Percentiles rank a stretch among this genome's conserved stretches.
These are phyloP conservation scores for Simalia tracyae DNA, from an alignment of 2,797 vertebrate species.

Conservation along the genomic window DNA sequence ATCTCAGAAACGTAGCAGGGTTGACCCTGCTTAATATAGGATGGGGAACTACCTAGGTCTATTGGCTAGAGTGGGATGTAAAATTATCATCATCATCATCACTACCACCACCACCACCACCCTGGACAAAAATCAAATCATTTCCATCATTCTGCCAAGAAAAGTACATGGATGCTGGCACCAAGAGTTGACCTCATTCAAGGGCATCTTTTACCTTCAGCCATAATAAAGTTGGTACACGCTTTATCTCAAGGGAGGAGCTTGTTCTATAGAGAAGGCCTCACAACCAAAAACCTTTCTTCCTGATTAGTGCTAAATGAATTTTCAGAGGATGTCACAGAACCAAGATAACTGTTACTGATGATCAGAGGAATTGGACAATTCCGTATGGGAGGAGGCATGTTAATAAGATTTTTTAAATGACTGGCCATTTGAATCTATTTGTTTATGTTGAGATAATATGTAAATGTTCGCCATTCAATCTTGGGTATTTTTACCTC, in stretches of 20 bases:
- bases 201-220: not conserved
- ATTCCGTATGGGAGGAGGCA: not conserved
- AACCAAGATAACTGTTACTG: not conserved
- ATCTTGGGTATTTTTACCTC: not conserved
- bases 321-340: not conserved
- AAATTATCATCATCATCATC: not conserved
- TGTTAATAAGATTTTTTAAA: not conserved
- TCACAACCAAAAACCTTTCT: not conserved
- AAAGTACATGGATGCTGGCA: not conserved
- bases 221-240: not conserved
- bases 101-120: not conserved
- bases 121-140: not conserved
- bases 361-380: not conserved
- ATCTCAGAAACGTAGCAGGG: not conserved
- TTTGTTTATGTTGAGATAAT: not conserved
- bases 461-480: not conserved
- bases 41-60: not conserved
- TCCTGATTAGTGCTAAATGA: not conserved
- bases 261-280: not conserved
- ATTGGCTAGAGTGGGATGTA: not conserved
- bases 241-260: not conserved
- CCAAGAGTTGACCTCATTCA: not conserved
- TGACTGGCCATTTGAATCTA: not conserved
- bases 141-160: not conserved
- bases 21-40: not conserved